These are phyloP conservation scores for Philopotamus ludificatus DNA, from an alignment of 1,140 invertebrate genomes.

Conservation along the genomic window DNA sequence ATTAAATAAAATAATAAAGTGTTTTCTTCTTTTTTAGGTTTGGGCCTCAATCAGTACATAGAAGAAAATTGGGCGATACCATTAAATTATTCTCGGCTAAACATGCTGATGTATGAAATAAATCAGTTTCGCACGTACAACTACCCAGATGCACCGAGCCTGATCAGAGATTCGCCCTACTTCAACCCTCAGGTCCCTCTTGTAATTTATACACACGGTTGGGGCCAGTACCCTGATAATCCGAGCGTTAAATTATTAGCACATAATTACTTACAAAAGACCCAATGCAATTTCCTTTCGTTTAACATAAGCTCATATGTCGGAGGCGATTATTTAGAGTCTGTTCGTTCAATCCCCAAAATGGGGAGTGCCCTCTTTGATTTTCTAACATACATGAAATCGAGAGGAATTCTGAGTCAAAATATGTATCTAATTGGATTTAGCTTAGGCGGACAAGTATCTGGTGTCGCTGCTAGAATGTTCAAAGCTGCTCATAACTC, in stretches of 20 bases:
- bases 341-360: constrained; percentile 4
- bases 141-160: too few relatives aligned
- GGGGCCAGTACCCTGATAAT: constrained; percentile 19
- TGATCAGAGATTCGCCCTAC: too few relatives aligned
- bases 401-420: neutral
- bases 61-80: too few relatives aligned
- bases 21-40: too few relatives aligned
- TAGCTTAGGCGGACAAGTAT: neutral
- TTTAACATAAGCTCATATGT: constrained; percentile 21
- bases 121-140: neutral
- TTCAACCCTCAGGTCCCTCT: neutral
- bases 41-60: too few relatives aligned
- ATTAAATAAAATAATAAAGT: too few relatives aligned
- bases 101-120: too few relatives aligned
- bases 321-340: constrained; percentile 1
- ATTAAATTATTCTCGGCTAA: too few relatives aligned
- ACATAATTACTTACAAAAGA: constrained; percentile 13
- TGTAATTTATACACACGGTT: constrained; percentile 33
- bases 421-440: neutral
- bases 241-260: constrained; percentile 26
- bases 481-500: neutral
- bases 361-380: neutral
- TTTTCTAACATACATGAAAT: neutral
- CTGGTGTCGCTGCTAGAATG: neutral
- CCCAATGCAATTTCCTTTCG: constrained; percentile 23